Evolutionary conservation across 2,113 vertebrate genomes (phyloP).

Genomic region (Saguinus midas): DNA sequence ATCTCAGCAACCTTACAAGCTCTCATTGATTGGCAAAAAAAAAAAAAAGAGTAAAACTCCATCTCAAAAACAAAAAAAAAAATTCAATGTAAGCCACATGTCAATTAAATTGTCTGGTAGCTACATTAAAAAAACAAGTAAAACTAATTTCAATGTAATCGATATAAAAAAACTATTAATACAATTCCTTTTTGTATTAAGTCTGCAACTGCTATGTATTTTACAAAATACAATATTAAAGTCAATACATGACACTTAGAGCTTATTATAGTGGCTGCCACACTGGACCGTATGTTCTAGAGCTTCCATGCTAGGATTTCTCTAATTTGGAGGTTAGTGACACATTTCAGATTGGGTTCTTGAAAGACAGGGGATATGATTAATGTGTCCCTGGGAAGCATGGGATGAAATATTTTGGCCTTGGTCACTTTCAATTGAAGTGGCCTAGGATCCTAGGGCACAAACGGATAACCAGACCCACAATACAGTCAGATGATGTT

Average conservation of each 20-base stretch:
- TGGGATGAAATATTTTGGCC: background rate
- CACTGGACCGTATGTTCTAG: background rate
- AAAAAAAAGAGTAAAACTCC: too few relatives aligned
- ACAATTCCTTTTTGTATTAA: background rate
- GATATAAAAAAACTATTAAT: background rate
- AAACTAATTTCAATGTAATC: slow-evolving; percentile 7
- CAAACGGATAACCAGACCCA: background rate
- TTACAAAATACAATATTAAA: background rate
- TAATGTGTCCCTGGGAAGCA: background rate
- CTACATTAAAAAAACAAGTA: background rate
- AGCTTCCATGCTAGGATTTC: background rate
- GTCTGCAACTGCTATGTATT: background rate
- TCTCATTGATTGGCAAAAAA: too few relatives aligned
- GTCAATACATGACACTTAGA: background rate
- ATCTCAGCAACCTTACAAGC: too few relatives aligned
- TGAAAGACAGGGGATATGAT: background rate
- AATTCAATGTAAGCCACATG: background rate
- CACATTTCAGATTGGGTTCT: background rate
- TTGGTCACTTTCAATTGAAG: background rate
- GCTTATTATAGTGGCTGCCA: background rate
- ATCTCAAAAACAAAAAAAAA: too few relatives aligned
- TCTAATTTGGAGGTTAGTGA: background rate
- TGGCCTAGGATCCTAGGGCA: background rate
- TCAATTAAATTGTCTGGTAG: background rate
- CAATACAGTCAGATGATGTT: background rate